phyloP scores from a whole-genome alignment of 2,113 vertebrate genomes.

The Anolis carolinensis region DNA sequence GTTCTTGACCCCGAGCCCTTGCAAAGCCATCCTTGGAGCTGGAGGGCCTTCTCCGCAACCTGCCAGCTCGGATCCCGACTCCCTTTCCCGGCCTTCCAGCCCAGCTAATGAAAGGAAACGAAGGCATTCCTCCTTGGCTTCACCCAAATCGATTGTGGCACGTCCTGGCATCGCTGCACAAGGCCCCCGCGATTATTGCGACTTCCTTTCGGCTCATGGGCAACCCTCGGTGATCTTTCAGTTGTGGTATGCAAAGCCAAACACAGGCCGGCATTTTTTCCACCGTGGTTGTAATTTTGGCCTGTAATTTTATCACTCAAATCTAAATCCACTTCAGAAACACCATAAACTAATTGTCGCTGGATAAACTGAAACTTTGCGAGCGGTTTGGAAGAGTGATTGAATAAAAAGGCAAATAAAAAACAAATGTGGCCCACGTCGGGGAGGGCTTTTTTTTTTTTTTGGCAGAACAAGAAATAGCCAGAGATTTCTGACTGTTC shows the following conservation, averaged over 20 bases:
- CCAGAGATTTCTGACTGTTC: slow-evolving; percentile 68
- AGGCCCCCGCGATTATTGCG: slow-evolving; percentile 41
- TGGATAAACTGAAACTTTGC: slow-evolving; percentile 72
- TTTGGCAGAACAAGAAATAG: slow-evolving; percentile 73
- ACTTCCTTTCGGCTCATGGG: slow-evolving; percentile 71
- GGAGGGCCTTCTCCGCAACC: slow-evolving; percentile 53
- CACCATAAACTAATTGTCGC: slow-evolving; percentile 82
- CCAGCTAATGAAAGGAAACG: slow-evolving; percentile 45
- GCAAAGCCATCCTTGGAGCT: slow-evolving; percentile 35
- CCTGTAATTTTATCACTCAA: slow-evolving; percentile 83
- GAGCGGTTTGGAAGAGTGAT: slow-evolving; percentile 75
- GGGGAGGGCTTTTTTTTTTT: slow-evolving; percentile 6
- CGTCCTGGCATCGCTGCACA: slow-evolving; percentile 51
- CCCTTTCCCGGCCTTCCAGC: neutral
- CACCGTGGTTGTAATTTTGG: slow-evolving; percentile 78
- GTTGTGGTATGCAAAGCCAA: slow-evolving; percentile 76
- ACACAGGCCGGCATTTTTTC: slow-evolving; percentile 77
- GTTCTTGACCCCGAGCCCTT: slow-evolving; percentile 21
- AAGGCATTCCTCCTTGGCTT: slow-evolving; percentile 52
- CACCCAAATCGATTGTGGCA: slow-evolving; percentile 53
- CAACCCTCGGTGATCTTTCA: slow-evolving; percentile 70
- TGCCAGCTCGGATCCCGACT: slow-evolving; percentile 27
- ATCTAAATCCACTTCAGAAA: slow-evolving; percentile 84
- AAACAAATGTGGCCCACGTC: slow-evolving; percentile 76
- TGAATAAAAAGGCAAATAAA: slow-evolving; percentile 79